Conservation (phyloP, 2,797 vertebrate species). For the Allobates femoralis region DNA sequence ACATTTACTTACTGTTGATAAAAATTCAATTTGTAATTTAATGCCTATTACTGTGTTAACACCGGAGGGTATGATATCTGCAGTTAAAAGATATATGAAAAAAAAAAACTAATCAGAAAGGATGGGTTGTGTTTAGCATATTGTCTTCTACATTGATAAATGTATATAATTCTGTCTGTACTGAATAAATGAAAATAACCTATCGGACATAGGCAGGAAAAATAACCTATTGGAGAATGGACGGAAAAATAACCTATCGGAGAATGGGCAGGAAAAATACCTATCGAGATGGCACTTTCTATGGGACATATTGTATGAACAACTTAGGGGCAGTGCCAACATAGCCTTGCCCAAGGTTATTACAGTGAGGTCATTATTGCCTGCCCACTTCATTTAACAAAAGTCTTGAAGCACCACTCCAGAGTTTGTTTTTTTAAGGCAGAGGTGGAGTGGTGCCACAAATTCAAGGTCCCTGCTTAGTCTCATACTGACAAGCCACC, state of each 20-base stretch:
- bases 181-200: not conserved
- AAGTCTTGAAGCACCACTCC: no score
- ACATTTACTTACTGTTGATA: slow-evolving; percentile 16
- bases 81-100: slow-evolving; percentile 13
- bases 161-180: not conserved
- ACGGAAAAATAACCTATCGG: no score
- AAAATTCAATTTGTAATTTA: slow-evolving; percentile 31
- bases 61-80: not conserved
- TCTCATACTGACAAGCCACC: no score
- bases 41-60: slow-evolving; percentile 25
- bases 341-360: not conserved
- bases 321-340: not conserved
- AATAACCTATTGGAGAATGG: no score
- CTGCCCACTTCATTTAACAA: no score
- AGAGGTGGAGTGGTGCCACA: no score
- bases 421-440: no score
- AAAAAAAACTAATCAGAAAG: not conserved
- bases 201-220: not conserved
- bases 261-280: not conserved
- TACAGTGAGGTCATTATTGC: not conserved
- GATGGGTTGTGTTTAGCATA: not conserved
- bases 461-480: no score
- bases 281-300: no score
- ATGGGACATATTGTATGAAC: not conserved
- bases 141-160: slow-evolving; percentile 1